These are phyloP conservation scores for Liposcelis brunnea DNA, from an alignment of 2,888 invertebrate species.

Conservation along the genomic window DNA sequence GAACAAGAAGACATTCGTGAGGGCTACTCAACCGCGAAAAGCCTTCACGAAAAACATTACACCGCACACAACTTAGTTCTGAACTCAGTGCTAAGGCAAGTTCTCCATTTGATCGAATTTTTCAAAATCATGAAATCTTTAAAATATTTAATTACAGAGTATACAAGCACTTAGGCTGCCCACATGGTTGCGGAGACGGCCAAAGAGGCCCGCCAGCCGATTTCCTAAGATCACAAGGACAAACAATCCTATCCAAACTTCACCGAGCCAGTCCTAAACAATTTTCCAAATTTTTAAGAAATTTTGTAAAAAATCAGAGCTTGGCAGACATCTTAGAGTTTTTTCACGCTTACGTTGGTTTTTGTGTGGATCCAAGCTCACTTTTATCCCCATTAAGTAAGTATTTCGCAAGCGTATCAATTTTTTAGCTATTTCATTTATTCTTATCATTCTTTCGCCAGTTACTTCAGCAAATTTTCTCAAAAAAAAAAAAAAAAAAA, in stretches of 20 bases:
- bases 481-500: too few relatives aligned
- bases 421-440: background rate
- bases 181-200: conserved; percentile 79
- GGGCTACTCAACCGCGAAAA: conserved; percentile 6
- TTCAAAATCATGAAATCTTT: too few relatives aligned
- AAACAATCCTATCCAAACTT: conserved; percentile 56
- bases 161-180: conserved; percentile 80
- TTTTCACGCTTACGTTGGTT: conserved; percentile 88
- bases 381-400: conserved; percentile 76
- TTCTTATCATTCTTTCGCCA: conserved; percentile 9
- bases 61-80: conserved; percentile 55
- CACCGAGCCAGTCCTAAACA: conserved; percentile 44
- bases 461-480: background rate
- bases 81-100: conserved; percentile 38
- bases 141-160: too few relatives aligned
- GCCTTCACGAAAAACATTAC: conserved; percentile 27
- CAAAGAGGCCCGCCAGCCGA: conserved; percentile 79
- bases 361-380: conserved; percentile 80
- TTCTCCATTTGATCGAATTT: background rate
- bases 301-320: conserved; percentile 60
- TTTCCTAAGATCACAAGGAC: conserved; percentile 73
- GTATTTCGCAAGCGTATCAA: conserved; percentile 26
- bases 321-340: conserved; percentile 78
- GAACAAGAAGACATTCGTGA: conserved; percentile 7
- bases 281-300: conserved; percentile 47